A percentile compares a stretch with the other conserved stretches of the same genome.
Evolutionary conservation across 2,888 invertebrate species (phyloP).

Genomic region (Hypomecis atomaria): DNA sequence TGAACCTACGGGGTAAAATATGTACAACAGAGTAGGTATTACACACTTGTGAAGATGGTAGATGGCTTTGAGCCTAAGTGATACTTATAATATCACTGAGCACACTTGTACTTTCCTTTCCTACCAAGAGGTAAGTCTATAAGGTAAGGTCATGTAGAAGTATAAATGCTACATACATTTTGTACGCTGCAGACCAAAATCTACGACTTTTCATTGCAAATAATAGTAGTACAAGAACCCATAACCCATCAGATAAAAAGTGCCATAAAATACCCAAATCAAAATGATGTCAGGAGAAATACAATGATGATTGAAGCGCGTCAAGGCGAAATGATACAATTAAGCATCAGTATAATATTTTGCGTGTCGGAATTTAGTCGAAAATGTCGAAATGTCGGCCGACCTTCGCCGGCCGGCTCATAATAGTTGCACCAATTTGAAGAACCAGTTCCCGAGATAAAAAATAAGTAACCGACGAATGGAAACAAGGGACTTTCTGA

Average conservation of each 20-base stretch:
- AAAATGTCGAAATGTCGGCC: slow-evolving; percentile 73
- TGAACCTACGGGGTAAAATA: too few relatives aligned
- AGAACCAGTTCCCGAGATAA: slow-evolving; percentile 75
- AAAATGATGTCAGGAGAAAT: slow-evolving; percentile 23
- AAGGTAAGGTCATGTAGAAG: too few relatives aligned
- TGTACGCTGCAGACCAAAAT: too few relatives aligned
- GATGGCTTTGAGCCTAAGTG: too few relatives aligned
- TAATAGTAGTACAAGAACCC: too few relatives aligned
- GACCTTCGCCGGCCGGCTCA: slow-evolving; percentile 77
- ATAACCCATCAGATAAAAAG: slow-evolving; percentile 9
- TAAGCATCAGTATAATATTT: slow-evolving; percentile 70
- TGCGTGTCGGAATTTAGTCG: slow-evolving; percentile 81
- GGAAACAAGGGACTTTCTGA: slow-evolving; percentile 68
- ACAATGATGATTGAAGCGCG: slow-evolving; percentile 37
- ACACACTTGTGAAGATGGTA: too few relatives aligned
- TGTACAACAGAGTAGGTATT: too few relatives aligned
- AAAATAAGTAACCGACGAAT: slow-evolving; percentile 70
- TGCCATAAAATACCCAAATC: slow-evolving; percentile 8
- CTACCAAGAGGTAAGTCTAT: too few relatives aligned
- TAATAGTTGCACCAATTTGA: slow-evolving; percentile 82
- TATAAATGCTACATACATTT: too few relatives aligned
- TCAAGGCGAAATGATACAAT: slow-evolving; percentile 49
- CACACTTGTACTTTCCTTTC: too few relatives aligned
- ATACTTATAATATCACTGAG: too few relatives aligned
- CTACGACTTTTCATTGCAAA: too few relatives aligned